phyloP scores from a whole-genome alignment of 2,113 vertebrate genomes.

The Uropsilus gracilis region DNA sequence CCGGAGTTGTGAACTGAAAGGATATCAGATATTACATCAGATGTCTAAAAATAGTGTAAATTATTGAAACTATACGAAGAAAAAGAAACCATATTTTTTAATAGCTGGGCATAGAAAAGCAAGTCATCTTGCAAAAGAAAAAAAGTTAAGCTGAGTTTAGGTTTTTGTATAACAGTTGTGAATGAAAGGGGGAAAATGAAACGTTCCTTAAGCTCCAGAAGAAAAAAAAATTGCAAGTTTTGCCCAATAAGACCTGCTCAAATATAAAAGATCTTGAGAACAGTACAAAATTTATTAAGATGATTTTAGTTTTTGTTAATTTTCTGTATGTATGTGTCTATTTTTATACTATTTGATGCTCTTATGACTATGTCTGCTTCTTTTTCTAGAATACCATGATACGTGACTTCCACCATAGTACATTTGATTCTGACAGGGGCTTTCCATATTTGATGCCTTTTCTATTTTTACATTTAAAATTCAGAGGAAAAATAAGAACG shows the following conservation, averaged over 20 bases:
- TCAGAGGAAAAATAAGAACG: neutral
- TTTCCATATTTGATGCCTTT: neutral
- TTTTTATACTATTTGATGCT: neutral
- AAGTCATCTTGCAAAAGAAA: neutral
- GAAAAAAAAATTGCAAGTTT: too few relatives aligned
- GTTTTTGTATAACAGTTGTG: neutral
- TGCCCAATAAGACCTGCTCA: neutral
- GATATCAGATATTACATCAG: too few relatives aligned
- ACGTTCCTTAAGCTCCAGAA: too few relatives aligned
- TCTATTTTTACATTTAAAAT: slow-evolving; percentile 24
- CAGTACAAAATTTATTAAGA: too few relatives aligned
- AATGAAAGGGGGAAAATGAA: neutral
- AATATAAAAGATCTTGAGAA: neutral
- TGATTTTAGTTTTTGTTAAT: neutral
- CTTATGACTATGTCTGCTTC: neutral
- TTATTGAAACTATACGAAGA: too few relatives aligned
- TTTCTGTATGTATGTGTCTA: neutral
- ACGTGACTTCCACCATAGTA: neutral
- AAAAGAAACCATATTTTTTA: neutral
- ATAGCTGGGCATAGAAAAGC: neutral
- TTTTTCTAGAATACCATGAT: neutral
- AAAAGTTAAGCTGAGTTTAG: neutral
- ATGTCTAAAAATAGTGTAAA: too few relatives aligned
- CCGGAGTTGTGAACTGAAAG: too few relatives aligned
- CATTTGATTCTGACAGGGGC: slow-evolving; percentile 19